Evolutionary conservation across 2,888 invertebrate genomes (phyloP), one percentile per base, ranked within the genome.

Genomic region (Melieria omissa): DNA sequence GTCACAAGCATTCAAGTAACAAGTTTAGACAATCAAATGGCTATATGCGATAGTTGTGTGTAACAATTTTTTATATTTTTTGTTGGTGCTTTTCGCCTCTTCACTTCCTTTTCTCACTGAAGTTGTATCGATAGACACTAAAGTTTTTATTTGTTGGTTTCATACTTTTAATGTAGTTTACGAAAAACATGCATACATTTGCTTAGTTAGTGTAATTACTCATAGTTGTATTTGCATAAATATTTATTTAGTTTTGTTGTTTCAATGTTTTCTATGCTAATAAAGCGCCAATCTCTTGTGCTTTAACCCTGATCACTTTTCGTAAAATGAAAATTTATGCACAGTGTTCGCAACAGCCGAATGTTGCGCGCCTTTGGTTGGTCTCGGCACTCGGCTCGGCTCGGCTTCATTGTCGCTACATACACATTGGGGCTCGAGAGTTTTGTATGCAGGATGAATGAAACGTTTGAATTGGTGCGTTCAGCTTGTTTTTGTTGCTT

Each of bases 361-460:
- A 12, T 7, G 45, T 47, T 16, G 5, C 9, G 5, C 9, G 52
- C 54, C 14, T 41, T 10, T 44, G 0, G 9, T 16, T n/a, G 10
- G 42, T 9, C 12, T 4, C 4, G 41, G 14, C 4, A 46, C 4
- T 9, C 57, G 41, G 29, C 57, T 41, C 29, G 8, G 14, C 57
- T 16, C 41, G 1, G 5, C 61, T 45, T 61, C 45, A 70, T 69
- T 67, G 63, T 68, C 73, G 67, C 65, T 66, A 67, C 74, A 74
- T 72, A 73, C 75, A 73, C 73, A 72, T 72, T 71, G 75, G 75
- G 75, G 75, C 75, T 73, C 75, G 63, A 62, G 64, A 71, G 73
- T 74, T 61, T 57, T 73, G 75, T 67, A 58, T 74, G 73, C 71
- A 68, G 70, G 63, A 71, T 54, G 16, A 63, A 64, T 71, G 74